Conservation (phyloP, 2,888 invertebrate species). For the Panopea generosa region DNA sequence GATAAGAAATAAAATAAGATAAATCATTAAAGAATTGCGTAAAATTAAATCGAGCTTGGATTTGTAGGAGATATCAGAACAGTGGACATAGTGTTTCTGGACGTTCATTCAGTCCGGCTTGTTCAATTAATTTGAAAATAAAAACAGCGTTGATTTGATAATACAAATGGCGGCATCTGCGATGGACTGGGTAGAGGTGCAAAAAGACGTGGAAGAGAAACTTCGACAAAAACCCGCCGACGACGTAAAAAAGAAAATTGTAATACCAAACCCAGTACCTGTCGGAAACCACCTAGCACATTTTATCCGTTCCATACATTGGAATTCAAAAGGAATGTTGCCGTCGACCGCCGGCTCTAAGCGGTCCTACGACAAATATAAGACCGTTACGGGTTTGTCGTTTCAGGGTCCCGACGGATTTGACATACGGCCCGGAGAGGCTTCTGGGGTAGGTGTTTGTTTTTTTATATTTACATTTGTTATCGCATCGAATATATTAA, state of each 20-base stretch:
- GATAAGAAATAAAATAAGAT: too few species aligned
- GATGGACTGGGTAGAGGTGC: constrained; percentile 39
- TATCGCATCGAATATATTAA: neutral
- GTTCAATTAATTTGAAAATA: neutral
- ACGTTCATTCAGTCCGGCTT: neutral
- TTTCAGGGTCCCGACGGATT: constrained; percentile 69
- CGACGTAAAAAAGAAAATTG: constrained; percentile 61
- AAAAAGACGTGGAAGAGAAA: constrained; percentile 42
- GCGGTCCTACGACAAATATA: constrained; percentile 69
- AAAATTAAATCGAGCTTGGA: neutral
- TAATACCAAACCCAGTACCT: constrained; percentile 64
- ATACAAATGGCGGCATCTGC: constrained; percentile 2
- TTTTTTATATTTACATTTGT: too few species aligned
- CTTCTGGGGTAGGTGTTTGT: constrained; percentile 42
- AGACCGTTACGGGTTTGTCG: constrained; percentile 69
- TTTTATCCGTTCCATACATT: constrained; percentile 72
- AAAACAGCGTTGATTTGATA: neutral
- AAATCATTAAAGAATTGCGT: neutral
- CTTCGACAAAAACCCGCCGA: constrained; percentile 52
- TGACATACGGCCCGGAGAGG: constrained; percentile 48
- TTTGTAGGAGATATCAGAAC: too few species aligned
- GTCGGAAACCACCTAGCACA: constrained; percentile 75
- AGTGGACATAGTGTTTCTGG: neutral
- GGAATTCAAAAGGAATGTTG: constrained; percentile 73
- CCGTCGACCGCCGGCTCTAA: constrained; percentile 71